These are phyloP conservation scores for Condylura cristata DNA, from an alignment of 2,113 vertebrate genomes.

Conservation along the genomic window DNA sequence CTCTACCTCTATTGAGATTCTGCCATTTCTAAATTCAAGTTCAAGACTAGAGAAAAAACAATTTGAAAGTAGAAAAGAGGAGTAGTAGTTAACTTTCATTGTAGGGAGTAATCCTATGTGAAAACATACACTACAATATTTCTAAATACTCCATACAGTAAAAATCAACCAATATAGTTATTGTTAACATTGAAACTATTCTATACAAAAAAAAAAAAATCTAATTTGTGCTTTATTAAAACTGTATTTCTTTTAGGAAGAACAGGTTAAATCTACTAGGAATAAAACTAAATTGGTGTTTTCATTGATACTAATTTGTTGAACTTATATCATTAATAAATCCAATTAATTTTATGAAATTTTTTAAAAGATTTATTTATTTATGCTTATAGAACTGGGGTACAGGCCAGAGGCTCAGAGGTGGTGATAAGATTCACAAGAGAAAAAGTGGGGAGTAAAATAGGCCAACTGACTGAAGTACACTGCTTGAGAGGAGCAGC, in stretches of 20 bases:
- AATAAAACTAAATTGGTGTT: neutral
- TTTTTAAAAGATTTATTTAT: too few species aligned
- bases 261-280: neutral
- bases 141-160: neutral
- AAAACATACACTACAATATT: neutral
- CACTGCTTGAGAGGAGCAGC: too few species aligned
- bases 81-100: constrained; percentile 46
- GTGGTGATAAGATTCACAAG: too few species aligned
- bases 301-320: neutral
- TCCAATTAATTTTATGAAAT: too few species aligned
- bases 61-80: constrained; percentile 62
- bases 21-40: constrained; percentile 78
- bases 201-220: constrained; percentile 13
- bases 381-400: too few species aligned
- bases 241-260: neutral
- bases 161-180: neutral
- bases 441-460: too few species aligned
- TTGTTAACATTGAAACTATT: neutral
- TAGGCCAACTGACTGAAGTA: too few species aligned
- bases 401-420: too few species aligned
- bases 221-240: neutral
- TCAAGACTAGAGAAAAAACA: constrained; percentile 69
- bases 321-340: neutral
- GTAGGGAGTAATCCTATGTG: neutral
- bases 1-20: constrained; percentile 75